Percentiles rank a stretch among this genome's conserved stretches.
These are phyloP conservation scores for Lochmaea crataegi DNA, from an alignment of 2,888 invertebrate genomes.

Conservation along the genomic window DNA sequence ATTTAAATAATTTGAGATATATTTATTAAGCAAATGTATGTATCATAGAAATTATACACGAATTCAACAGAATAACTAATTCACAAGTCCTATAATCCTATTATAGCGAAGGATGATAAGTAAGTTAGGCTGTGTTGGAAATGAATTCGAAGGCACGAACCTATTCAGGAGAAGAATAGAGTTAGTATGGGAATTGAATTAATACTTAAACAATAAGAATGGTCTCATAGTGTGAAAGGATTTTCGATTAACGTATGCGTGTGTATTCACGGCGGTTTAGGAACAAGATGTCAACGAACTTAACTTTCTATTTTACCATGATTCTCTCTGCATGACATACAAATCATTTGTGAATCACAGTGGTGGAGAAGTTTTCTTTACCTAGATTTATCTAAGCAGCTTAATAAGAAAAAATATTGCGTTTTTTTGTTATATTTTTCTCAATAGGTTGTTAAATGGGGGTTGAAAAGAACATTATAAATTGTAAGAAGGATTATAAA, in stretches of 20 bases:
- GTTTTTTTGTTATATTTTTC: no score
- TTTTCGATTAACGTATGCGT: slow-evolving; percentile 24
- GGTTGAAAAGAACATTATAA: no score
- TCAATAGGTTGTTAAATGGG: no score
- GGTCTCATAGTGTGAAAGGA: slow-evolving; percentile 38
- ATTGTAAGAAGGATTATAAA: no score
- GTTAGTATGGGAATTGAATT: neutral
- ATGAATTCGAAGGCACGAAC: neutral
- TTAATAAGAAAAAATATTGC: no score
- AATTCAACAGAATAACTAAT: neutral
- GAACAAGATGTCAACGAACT: slow-evolving; percentile 56
- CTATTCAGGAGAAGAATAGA: neutral
- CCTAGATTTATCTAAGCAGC: neutral
- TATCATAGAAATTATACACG: no score
- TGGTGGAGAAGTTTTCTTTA: neutral
- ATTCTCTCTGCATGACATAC: slow-evolving; percentile 48
- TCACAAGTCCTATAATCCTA: neutral
- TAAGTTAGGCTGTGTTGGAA: neutral
- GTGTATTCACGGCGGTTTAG: slow-evolving; percentile 28
- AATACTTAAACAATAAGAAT: slow-evolving; percentile 34
- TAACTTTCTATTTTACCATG: slow-evolving; percentile 58
- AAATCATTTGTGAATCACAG: slow-evolving; percentile 38
- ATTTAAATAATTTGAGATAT: no score
- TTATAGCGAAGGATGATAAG: neutral
- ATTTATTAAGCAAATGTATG: no score